A percentile compares a stretch with the other conserved stretches of the same genome.
phyloP scores from a whole-genome alignment of 2,113 vertebrate species.

The Thunnus thynnus region DNA sequence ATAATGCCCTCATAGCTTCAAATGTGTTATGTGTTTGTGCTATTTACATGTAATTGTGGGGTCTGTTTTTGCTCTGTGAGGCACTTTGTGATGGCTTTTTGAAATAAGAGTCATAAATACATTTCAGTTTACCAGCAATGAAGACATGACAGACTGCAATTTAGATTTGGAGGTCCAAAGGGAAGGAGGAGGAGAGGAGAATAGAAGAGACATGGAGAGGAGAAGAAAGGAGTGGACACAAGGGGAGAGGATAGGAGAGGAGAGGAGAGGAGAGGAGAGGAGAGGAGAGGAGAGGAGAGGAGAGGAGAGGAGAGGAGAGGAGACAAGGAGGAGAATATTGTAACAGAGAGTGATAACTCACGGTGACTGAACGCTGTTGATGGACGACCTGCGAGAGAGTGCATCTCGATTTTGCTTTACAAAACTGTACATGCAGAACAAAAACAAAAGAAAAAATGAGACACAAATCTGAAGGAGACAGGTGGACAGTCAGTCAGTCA shows the following conservation, averaged over 20 bases:
- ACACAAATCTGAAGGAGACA: slow-evolving; percentile 73
- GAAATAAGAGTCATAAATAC: background rate
- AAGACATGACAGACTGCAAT: slow-evolving; percentile 2
- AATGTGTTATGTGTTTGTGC: background rate
- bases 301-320: slow-evolving; percentile 10
- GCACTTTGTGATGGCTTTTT: background rate
- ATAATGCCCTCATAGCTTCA: background rate
- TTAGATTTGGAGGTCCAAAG: slow-evolving; percentile 15
- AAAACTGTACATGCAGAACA: slow-evolving; percentile 99
- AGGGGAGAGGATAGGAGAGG: background rate
- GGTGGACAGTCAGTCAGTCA: slow-evolving; percentile 51
- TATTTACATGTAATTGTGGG: background rate
- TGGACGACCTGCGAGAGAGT: slow-evolving; percentile 98
- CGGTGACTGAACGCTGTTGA: slow-evolving; percentile 98
- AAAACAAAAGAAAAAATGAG: slow-evolving; percentile 88
- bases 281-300: background rate
- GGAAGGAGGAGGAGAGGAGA: slow-evolving; percentile 2
- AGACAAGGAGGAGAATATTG: slow-evolving; percentile 65
- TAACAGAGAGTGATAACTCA: slow-evolving; percentile 87
- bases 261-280: background rate
- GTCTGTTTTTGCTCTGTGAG: background rate
- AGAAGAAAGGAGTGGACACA: background rate
- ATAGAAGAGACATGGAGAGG: background rate
- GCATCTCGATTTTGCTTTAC: slow-evolving; percentile 99
- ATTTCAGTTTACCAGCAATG: slow-evolving; percentile 28